These are phyloP conservation scores for Mastomys natalensis DNA, from an alignment of 2,113 vertebrate species.

Conservation along the genomic window DNA sequence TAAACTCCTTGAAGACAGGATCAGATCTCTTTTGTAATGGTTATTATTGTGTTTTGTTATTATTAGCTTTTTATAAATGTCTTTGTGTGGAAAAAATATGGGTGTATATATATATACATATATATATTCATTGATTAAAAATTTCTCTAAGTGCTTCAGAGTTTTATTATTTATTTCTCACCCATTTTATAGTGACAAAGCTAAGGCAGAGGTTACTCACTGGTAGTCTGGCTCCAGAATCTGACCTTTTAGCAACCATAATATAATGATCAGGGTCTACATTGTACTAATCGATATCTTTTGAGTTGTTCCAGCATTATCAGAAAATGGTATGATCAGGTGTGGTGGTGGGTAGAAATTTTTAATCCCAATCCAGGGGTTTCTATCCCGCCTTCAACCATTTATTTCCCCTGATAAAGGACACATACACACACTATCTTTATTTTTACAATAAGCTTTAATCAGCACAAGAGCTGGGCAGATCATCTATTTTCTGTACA, in stretches of 20 bases:
- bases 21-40: neutral
- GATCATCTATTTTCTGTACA: no score
- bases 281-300: neutral
- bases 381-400: no score
- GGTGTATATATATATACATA: neutral
- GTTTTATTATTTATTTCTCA: neutral
- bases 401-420: no score
- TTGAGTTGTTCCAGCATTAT: neutral
- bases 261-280: no score
- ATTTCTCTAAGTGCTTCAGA: neutral
- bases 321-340: neutral
- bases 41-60: neutral
- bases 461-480: no score
- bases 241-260: neutral
- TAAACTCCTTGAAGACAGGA: neutral
- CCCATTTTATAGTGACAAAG: conserved; percentile 35
- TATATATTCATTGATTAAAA: neutral
- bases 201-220: neutral
- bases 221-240: neutral
- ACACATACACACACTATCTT: no score
- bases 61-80: neutral
- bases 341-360: neutral
- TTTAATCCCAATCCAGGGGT: neutral
- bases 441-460: no score
- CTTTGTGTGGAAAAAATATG: neutral